Evolutionary conservation across 2,888 invertebrate genomes (phyloP).

Genomic region (Cephus pygmeus): DNA sequence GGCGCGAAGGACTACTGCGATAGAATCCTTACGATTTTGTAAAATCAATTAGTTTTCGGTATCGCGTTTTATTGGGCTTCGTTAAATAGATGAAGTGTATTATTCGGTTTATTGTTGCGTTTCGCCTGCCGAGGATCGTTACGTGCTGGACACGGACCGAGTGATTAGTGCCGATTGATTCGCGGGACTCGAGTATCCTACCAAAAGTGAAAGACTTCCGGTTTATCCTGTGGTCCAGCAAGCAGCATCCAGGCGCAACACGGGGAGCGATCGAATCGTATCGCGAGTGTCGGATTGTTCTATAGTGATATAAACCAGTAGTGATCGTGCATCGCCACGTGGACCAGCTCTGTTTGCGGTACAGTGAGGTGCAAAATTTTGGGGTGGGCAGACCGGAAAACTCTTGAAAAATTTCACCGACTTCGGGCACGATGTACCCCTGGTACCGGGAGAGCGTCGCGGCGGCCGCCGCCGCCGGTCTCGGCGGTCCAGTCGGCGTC

Average conservation of each 20-base stretch:
- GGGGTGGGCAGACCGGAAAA: background rate
- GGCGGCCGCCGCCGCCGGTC: slow-evolving; percentile 69
- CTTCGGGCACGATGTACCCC: slow-evolving; percentile 69
- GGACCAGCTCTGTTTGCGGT: background rate
- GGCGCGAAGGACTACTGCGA: background rate
- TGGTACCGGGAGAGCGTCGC: slow-evolving; percentile 72
- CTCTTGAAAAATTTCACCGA: slow-evolving; percentile 38
- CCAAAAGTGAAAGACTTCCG: background rate
- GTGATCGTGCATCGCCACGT: background rate
- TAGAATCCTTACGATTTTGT: background rate
- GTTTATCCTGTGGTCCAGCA: background rate
- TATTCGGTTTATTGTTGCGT: background rate
- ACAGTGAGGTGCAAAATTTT: background rate
- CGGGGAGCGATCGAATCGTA: background rate
- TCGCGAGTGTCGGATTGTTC: background rate
- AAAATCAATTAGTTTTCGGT: background rate
- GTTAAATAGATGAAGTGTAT: background rate
- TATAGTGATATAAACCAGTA: background rate
- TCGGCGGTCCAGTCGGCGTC: slow-evolving; percentile 63
- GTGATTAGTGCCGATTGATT: background rate
- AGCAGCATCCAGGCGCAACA: background rate
- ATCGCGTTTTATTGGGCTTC: background rate
- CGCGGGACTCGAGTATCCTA: background rate
- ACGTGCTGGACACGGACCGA: background rate
- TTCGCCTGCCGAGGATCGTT: background rate